Evolutionary conservation across 2,797 vertebrate genomes (phyloP).

Genomic region (Pachyuromys duprasi): DNA sequence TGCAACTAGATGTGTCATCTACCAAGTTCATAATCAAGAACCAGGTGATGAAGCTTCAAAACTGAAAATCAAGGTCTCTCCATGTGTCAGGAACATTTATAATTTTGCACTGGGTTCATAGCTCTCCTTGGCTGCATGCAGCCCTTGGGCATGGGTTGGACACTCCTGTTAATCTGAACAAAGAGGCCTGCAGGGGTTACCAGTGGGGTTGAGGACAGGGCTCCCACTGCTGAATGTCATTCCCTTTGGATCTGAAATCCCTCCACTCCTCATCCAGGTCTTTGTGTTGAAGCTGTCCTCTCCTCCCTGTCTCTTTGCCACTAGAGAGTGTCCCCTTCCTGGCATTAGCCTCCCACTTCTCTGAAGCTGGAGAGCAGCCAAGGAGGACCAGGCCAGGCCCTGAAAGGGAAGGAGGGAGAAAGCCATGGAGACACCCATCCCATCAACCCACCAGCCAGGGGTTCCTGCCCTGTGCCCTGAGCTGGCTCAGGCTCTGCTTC

Average conservation of each 20-base stretch:
- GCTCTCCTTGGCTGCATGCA: neutral
- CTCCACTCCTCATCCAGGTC: neutral
- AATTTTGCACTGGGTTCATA: neutral
- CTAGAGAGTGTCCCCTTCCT: neutral
- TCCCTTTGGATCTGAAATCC: neutral
- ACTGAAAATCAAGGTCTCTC: neutral
- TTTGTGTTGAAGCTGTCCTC: neutral
- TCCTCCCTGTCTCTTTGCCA: neutral
- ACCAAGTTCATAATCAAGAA: neutral
- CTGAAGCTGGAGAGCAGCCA: neutral
- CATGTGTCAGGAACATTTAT: neutral
- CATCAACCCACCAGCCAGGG: neutral
- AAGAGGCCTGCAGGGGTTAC: neutral
- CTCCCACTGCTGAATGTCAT: too few species aligned
- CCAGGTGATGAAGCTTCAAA: neutral
- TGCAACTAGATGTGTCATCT: neutral
- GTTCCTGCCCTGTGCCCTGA: fast-evolving
- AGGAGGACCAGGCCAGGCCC: neutral
- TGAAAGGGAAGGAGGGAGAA: neutral
- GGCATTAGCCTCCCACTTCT: neutral
- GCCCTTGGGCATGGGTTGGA: neutral
- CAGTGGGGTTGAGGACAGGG: fast-evolving
- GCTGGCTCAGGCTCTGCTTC: fast-evolving
- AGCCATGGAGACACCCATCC: neutral
- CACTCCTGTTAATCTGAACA: neutral